Evolutionary conservation across 2,888 invertebrate genomes (phyloP), one percentile per base, ranked within the genome.

Genomic region (Seira ritae): DNA sequence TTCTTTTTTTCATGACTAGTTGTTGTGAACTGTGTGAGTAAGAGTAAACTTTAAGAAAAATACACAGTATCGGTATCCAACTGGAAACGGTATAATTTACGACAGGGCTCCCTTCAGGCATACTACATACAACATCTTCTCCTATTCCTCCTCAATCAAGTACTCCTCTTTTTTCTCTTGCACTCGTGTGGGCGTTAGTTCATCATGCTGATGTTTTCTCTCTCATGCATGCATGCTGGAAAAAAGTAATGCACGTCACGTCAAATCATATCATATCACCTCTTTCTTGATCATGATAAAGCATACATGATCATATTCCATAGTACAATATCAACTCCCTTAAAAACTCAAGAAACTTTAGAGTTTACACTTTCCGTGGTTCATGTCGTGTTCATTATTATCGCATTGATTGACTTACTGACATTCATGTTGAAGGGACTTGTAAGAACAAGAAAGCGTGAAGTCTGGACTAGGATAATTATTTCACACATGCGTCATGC

Each of bases 71-170:
- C 55, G n/a, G 19, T 15, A 71, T 19, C 31, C 37, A 37, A 17
- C 68, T 20, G 3, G 68, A 68, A 22, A 24, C 23, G 37, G 67
- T 24, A 37, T 75, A 69, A 77, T 77, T 77, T 77, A 77, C 60
- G 76, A 77, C 69, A 69, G 69, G 76, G 69, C 62, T 69, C 76
- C 76, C 75, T 67, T 31, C 31, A 67, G 66, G 75, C 31, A n/a
- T n/a, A n/a, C n/a, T n/a, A n/a, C n/a, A n/a, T n/a, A n/a, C n/a
- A n/a, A n/a, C n/a, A 31, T 31, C 31, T 31, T 31, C 31, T 31
- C 31, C 31, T 31, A 31, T 31, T 60, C 31, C 69, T 31, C 20
- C 68, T 69, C 24, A 12, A 68, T 69, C 76, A 77, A 77, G 76
- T 69, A 60, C 24, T 77, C 62, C 69, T 60, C 68, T 68, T 46